phyloP scores from a whole-genome alignment of 2,888 invertebrate species.

The Thymelicus lineola region DNA sequence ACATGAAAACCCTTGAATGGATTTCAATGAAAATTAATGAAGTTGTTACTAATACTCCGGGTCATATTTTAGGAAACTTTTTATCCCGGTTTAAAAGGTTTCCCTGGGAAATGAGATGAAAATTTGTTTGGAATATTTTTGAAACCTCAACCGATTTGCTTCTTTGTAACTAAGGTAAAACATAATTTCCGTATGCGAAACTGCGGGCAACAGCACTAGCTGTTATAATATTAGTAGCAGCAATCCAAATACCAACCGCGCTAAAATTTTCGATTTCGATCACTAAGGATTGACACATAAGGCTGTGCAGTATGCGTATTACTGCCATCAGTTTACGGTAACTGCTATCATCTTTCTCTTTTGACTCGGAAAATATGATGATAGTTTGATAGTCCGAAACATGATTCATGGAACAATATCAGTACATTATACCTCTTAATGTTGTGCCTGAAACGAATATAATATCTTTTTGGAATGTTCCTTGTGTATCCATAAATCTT shows the following conservation, averaged over 20 bases:
- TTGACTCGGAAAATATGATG: neutral
- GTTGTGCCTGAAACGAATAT: constrained; percentile 24
- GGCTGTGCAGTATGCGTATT: neutral
- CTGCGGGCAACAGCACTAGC: no score
- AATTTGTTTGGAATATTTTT: no score
- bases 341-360: neutral
- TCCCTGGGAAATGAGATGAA: no score
- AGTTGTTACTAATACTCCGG: no score
- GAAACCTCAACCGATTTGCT: no score
- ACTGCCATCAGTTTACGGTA: neutral
- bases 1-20: no score
- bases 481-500: constrained; percentile 36
- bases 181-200: no score
- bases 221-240: no score
- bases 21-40: no score
- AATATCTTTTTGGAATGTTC: constrained; percentile 32
- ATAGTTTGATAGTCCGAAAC: neutral
- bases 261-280: neutral
- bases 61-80: no score
- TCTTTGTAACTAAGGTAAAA: no score
- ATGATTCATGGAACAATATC: constrained; percentile 16
- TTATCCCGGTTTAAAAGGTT: no score
- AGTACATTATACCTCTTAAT: constrained; percentile 27
- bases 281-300: neutral
- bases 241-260: neutral